phyloP scores from a whole-genome alignment of 2,797 vertebrate species.

The Toxotes lorentzi region DNA sequence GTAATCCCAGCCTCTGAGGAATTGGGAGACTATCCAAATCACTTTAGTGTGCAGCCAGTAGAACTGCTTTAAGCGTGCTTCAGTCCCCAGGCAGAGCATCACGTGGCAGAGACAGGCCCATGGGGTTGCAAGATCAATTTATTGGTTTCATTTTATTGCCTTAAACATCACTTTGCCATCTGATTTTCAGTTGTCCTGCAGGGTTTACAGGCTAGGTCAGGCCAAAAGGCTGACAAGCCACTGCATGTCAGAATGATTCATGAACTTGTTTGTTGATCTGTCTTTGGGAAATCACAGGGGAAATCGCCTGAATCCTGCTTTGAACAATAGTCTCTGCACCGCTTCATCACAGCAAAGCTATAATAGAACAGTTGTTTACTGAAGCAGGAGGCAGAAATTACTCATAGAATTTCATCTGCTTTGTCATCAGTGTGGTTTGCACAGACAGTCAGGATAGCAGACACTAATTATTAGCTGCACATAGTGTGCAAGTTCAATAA shows the following conservation, averaged over 20 bases:
- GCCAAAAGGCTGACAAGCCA: background rate
- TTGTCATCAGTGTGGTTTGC: conserved; percentile 29
- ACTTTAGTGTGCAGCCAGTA: conserved; percentile 44
- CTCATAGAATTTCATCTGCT: conserved; percentile 31
- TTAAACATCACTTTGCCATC: background rate
- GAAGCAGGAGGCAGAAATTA: conserved; percentile 4
- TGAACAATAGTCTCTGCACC: background rate
- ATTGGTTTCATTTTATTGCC: conserved; percentile 8
- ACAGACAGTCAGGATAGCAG: conserved; percentile 32
- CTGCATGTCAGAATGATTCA: conserved; percentile 10
- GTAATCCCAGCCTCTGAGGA: conserved; percentile 40
- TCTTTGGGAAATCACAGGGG: background rate
- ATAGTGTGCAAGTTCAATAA: conserved; percentile 13
- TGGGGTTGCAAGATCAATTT: conserved; percentile 4
- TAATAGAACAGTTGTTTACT: conserved; percentile 9
- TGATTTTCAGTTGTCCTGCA: background rate
- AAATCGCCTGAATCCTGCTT: background rate
- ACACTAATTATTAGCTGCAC: conserved; percentile 29
- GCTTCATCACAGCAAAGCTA: conserved; percentile 20
- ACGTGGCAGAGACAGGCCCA: conserved; percentile 11
- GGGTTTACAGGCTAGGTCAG: background rate
- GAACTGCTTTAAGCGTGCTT: conserved; percentile 42
- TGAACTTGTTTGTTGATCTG: conserved; percentile 1
- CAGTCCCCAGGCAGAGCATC: conserved; percentile 31
- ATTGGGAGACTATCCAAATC: conserved; percentile 58